These are phyloP conservation scores for Grammomys dolichurus DNA, from an alignment of 2,113 vertebrate species.

Conservation along the genomic window DNA sequence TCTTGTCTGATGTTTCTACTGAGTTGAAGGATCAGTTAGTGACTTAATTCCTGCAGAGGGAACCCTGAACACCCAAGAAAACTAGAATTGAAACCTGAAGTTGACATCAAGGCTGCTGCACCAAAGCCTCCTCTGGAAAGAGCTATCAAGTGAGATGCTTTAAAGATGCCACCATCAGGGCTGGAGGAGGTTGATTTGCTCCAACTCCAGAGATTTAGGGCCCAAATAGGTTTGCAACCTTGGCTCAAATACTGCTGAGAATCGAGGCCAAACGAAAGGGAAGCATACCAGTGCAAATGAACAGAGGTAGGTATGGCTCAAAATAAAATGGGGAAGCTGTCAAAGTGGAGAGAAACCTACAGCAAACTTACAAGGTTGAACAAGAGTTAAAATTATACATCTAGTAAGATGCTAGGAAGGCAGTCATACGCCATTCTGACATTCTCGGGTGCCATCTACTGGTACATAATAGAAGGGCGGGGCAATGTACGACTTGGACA, in stretches of 20 bases:
- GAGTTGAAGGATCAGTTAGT: not conserved
- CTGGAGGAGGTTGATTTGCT: not conserved
- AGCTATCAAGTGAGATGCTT: not conserved
- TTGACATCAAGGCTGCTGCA: not conserved
- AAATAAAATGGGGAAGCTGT: not conserved
- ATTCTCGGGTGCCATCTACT: not conserved
- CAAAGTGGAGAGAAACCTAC: not conserved
- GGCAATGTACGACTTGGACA: not conserved
- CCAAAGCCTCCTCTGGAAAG: not conserved
- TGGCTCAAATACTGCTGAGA: not conserved
- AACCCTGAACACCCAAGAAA: not conserved
- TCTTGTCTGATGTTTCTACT: conserved; percentile 18
- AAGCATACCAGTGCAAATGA: not conserved
- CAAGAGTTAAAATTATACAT: not conserved
- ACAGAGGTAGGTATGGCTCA: not conserved
- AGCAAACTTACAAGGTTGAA: not conserved
- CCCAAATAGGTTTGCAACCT: not conserved
- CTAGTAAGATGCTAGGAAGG: not conserved
- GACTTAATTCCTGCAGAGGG: not conserved
- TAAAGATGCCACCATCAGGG: not conserved
- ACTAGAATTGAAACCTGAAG: not conserved
- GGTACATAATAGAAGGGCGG: not conserved
- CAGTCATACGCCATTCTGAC: not conserved
- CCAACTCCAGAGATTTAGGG: not conserved
- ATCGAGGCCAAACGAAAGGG: not conserved